A percentile compares a stretch with the other conserved stretches of the same genome.
phyloP scores from a whole-genome alignment of 2,797 vertebrate species.

The Agapornis canus region DNA sequence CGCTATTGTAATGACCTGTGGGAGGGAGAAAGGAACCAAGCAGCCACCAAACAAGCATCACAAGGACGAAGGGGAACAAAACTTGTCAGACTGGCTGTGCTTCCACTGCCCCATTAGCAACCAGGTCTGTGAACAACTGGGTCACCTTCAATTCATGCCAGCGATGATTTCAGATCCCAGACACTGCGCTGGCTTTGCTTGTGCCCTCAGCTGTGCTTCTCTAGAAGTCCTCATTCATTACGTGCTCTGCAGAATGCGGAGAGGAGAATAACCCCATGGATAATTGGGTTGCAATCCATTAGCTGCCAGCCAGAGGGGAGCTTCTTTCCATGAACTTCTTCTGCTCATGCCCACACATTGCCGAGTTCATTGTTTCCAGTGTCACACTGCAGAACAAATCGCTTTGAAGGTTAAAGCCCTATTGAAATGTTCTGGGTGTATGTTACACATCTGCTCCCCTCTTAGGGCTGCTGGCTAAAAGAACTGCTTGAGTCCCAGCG shows the following conservation, averaged over 20 bases:
- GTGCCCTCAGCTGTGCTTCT: conserved; percentile 21
- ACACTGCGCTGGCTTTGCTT: background rate
- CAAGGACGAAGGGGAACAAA: background rate
- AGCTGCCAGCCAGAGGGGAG: conserved; percentile 48
- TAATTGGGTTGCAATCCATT: conserved; percentile 49
- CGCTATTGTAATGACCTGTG: fast-evolving
- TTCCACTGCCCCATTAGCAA: conserved; percentile 28
- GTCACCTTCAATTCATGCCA: conserved; percentile 42
- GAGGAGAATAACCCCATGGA: conserved; percentile 22
- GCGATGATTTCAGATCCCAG: background rate
- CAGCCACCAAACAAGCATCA: background rate
- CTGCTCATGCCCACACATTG: background rate
- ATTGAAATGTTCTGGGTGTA: conserved; percentile 6
- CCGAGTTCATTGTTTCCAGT: conserved; percentile 17
- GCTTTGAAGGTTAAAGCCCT: conserved; percentile 13
- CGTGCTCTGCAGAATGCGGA: background rate
- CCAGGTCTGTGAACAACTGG: conserved; percentile 47
- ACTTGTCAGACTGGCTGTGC: background rate
- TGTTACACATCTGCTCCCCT: conserved; percentile 60
- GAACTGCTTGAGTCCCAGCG: conserved; percentile 11
- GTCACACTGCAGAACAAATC: conserved; percentile 34
- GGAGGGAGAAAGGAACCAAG: background rate
- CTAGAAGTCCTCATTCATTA: conserved; percentile 21
- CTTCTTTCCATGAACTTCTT: background rate
- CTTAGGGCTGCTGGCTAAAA: conserved; percentile 24